These are phyloP conservation scores for Smittia sp. DNA, from an alignment of 2,888 invertebrate species.

Conservation along the genomic window DNA sequence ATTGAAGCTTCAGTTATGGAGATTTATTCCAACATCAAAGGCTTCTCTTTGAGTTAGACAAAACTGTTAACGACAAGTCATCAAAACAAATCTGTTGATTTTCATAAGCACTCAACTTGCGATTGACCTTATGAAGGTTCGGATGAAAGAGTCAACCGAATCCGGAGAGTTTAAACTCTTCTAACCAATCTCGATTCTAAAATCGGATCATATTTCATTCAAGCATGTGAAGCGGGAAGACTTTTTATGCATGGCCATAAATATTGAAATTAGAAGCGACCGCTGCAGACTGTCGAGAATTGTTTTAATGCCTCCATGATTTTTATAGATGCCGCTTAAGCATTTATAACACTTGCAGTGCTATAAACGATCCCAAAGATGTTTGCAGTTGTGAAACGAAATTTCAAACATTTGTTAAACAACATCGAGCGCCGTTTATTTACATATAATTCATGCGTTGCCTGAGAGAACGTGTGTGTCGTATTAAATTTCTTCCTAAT, in stretches of 20 bases:
- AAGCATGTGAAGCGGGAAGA: neutral
- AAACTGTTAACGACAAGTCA: neutral
- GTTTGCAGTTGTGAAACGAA: slow-evolving; percentile 14
- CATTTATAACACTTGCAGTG: neutral
- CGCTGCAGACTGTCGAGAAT: neutral
- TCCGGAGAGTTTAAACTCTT: neutral
- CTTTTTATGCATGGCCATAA: neutral
- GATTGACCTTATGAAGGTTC: neutral
- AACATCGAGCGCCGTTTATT: neutral
- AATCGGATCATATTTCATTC: neutral
- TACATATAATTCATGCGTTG: neutral
- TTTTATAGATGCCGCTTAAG: neutral
- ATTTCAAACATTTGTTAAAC: slow-evolving; percentile 18
- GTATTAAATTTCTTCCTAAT: slow-evolving; percentile 6
- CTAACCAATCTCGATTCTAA: neutral
- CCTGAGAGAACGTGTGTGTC: neutral
- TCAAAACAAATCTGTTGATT: neutral
- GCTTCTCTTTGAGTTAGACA: neutral
- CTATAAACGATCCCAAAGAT: slow-evolving; percentile 1
- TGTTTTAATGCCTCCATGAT: slow-evolving; percentile 23
- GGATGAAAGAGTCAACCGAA: neutral
- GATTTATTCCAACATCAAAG: no score
- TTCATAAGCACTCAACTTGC: slow-evolving; percentile 9
- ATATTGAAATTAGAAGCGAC: slow-evolving; percentile 10
- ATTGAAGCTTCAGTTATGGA: no score